Percentiles rank a stretch among this genome's conserved stretches.
Evolutionary conservation across 2,888 invertebrate genomes (phyloP).

Genomic region (Sabellastarte sp.): DNA sequence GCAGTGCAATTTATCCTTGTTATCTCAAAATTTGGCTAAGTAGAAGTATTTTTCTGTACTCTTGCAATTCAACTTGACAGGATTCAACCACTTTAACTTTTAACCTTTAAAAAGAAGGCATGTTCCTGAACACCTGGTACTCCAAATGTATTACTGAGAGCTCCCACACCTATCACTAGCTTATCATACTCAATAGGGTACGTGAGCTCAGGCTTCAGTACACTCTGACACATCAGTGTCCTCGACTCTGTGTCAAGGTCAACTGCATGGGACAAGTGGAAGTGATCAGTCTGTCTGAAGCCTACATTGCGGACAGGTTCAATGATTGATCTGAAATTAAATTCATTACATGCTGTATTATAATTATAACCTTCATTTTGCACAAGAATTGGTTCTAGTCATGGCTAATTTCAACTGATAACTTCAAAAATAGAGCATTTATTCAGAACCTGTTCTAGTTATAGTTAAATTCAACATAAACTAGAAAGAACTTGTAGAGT

Average conservation of each 20-base stretch:
- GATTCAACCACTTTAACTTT: not conserved
- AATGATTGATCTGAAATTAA: slow-evolving; percentile 55
- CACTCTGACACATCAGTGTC: slow-evolving; percentile 45
- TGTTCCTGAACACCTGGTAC: slow-evolving; percentile 59
- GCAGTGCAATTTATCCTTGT: too few relatives aligned
- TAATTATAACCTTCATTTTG: too few relatives aligned
- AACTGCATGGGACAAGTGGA: slow-evolving; percentile 52
- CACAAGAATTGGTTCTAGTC: too few relatives aligned
- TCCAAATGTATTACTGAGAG: slow-evolving; percentile 59
- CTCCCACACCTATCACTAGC: slow-evolving; percentile 60
- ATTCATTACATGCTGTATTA: too few relatives aligned
- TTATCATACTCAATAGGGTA: slow-evolving; percentile 57
- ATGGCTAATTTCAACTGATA: too few relatives aligned
- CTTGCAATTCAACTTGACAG: too few relatives aligned
- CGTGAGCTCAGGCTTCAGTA: slow-evolving; percentile 36
- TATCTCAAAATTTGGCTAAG: too few relatives aligned
- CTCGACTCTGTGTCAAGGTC: slow-evolving; percentile 43
- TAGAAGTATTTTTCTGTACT: too few relatives aligned
- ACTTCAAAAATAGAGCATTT: too few relatives aligned
- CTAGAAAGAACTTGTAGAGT: too few relatives aligned
- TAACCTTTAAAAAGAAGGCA: slow-evolving; percentile 60
- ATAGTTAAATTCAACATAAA: too few relatives aligned
- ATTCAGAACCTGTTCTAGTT: too few relatives aligned
- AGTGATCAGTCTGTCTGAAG: slow-evolving; percentile 55
- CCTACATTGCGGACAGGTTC: slow-evolving; percentile 58